These are phyloP conservation scores for Planiliza haematocheilus DNA, from an alignment of 2,113 vertebrate genomes.

Conservation along the genomic window DNA sequence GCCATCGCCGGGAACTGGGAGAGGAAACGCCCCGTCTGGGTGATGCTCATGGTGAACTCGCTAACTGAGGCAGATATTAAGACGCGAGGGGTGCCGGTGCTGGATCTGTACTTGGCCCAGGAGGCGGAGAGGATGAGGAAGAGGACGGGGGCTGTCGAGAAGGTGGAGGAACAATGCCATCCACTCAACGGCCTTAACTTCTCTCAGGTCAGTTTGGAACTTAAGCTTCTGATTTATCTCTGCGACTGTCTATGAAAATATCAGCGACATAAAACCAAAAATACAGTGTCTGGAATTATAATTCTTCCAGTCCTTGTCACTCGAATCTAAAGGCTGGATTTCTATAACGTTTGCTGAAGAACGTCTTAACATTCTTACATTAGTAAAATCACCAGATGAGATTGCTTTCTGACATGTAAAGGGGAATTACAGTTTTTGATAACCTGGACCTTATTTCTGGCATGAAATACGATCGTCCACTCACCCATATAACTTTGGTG, in stretches of 20 bases:
- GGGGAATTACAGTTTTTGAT: no score
- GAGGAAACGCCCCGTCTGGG: slow-evolving; percentile 90
- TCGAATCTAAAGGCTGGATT: no score
- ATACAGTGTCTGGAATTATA: no score
- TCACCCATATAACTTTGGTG: no score
- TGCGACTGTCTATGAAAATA: neutral
- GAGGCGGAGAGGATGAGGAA: slow-evolving; percentile 91
- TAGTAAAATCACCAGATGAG: no score
- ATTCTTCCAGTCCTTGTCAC: no score
- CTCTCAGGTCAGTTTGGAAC: slow-evolving; percentile 87
- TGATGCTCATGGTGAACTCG: slow-evolving; percentile 94
- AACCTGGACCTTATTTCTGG: no score
- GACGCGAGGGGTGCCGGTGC: slow-evolving; percentile 86
- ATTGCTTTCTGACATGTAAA: no score
- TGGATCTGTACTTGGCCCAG: slow-evolving; percentile 92
- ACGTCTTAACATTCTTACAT: no score
- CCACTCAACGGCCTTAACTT: slow-evolving; percentile 92
- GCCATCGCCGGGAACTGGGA: slow-evolving; percentile 94
- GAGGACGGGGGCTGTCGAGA: slow-evolving; percentile 89
- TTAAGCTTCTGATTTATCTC: neutral
- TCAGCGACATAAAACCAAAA: no score
- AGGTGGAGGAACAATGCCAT: slow-evolving; percentile 93
- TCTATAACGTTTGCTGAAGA: no score
- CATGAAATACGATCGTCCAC: no score
- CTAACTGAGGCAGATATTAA: slow-evolving; percentile 90